These are phyloP conservation scores for Lepidotrigona ventralis DNA, from an alignment of 1,140 invertebrate species.

Conservation along the genomic window DNA sequence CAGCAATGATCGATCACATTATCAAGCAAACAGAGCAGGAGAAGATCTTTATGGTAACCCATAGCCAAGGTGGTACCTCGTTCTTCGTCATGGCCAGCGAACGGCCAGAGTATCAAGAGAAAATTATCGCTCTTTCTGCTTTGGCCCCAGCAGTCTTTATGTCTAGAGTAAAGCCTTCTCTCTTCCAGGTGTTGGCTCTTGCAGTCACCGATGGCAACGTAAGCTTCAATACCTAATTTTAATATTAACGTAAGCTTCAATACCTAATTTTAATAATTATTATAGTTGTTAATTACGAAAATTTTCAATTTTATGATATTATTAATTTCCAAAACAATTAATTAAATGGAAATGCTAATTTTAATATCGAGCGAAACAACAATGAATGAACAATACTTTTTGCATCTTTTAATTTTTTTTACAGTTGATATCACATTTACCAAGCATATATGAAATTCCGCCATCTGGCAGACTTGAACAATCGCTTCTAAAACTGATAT, in stretches of 20 bases:
- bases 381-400: not conserved
- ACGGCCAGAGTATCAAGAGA: constrained; percentile 82
- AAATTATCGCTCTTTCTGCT: constrained; percentile 80
- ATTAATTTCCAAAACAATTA: no score
- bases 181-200: constrained; percentile 71
- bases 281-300: no score
- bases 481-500: no score
- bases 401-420: not conserved
- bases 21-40: constrained; percentile 79
- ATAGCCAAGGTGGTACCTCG: constrained; percentile 83
- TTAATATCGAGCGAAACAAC: not conserved
- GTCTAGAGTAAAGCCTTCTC: constrained; percentile 71
- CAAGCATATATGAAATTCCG: constrained; percentile 76
- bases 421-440: constrained; percentile 73
- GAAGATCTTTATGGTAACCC: constrained; percentile 85
- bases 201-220: constrained; percentile 65
- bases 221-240: not conserved
- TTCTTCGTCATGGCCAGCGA: constrained; percentile 84
- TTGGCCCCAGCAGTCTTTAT: constrained; percentile 82
- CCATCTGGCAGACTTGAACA: no score
- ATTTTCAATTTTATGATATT: no score
- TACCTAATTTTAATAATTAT: no score
- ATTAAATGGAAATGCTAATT: no score
- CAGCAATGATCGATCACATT: constrained; percentile 87
- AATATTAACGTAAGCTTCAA: constrained; percentile 48